Evolutionary conservation across 2,888 invertebrate species (phyloP).

Genomic region (Dolichopus griseipennis): DNA sequence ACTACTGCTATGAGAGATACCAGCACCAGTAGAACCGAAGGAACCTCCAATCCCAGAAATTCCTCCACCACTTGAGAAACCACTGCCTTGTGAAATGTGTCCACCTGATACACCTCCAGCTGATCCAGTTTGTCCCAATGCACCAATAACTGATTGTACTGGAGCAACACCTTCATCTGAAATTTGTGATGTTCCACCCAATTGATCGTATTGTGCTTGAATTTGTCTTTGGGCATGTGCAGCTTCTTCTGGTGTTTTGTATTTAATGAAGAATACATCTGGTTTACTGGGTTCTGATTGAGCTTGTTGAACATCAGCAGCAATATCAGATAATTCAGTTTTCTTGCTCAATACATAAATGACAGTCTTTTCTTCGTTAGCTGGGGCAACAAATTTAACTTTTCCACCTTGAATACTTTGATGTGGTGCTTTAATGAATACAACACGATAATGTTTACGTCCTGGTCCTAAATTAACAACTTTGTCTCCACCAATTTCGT

Average conservation of each 20-base stretch:
- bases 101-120: slow-evolving; percentile 5
- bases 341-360: slow-evolving; percentile 43
- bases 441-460: slow-evolving; percentile 41
- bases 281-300: slow-evolving; percentile 38
- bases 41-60: neutral
- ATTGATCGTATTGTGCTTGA: slow-evolving; percentile 40
- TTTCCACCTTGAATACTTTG: slow-evolving; percentile 33
- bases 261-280: slow-evolving; percentile 44
- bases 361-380: slow-evolving; percentile 42
- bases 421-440: slow-evolving; percentile 41
- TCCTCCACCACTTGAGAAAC: neutral
- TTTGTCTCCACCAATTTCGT: slow-evolving; percentile 36
- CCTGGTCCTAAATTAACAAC: slow-evolving; percentile 38
- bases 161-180: slow-evolving; percentile 40
- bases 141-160: slow-evolving; percentile 39
- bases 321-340: slow-evolving; percentile 34
- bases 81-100: neutral
- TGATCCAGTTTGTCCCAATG: slow-evolving; percentile 27
- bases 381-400: slow-evolving; percentile 37
- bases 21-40: neutral
- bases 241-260: slow-evolving; percentile 42
- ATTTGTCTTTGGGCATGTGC: slow-evolving; percentile 40
- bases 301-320: slow-evolving; percentile 37
- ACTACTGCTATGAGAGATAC: slow-evolving; percentile 13
- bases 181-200: slow-evolving; percentile 39